Conservation (phyloP, 2,888 invertebrate genomes). For the Oxyteleia sp. region DNA sequence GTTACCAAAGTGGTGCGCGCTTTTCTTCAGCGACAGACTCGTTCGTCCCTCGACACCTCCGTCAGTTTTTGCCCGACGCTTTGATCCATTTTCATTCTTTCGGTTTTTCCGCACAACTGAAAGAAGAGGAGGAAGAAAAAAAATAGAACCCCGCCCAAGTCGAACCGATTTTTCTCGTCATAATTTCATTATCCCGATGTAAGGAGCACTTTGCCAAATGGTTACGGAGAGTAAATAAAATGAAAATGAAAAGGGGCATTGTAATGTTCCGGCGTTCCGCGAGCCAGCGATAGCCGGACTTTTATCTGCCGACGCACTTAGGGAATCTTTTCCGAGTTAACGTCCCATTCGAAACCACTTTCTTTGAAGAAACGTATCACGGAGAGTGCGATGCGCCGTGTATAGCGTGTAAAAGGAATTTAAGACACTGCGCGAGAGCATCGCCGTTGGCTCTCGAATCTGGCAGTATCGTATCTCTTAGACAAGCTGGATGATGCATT, state of each 20-base stretch:
- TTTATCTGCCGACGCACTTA: conserved; percentile 66
- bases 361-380: conserved; percentile 59
- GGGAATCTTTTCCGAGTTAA: conserved; percentile 66
- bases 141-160: conserved; percentile 23
- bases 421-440: conserved; percentile 52
- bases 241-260: conserved; percentile 29
- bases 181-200: conserved; percentile 48
- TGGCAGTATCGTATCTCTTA: conserved; percentile 57
- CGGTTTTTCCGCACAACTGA: neutral
- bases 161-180: conserved; percentile 43
- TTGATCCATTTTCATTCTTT: conserved; percentile 45
- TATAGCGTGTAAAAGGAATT: conserved; percentile 56
- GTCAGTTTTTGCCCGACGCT: conserved; percentile 26
- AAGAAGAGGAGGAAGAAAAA: too few relatives aligned
- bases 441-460: conserved; percentile 40
- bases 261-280: conserved; percentile 37
- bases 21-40: conserved; percentile 41
- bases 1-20: conserved; percentile 48
- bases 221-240: conserved; percentile 34
- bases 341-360: conserved; percentile 69
- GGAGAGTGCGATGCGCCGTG: conserved; percentile 61
- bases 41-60: conserved; percentile 34
- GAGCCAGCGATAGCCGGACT: conserved; percentile 41
- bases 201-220: conserved; percentile 35
- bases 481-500: conserved; percentile 66